These are phyloP conservation scores for Trichonephila clavata DNA, from an alignment of 1,140 invertebrate genomes.

Conservation along the genomic window DNA sequence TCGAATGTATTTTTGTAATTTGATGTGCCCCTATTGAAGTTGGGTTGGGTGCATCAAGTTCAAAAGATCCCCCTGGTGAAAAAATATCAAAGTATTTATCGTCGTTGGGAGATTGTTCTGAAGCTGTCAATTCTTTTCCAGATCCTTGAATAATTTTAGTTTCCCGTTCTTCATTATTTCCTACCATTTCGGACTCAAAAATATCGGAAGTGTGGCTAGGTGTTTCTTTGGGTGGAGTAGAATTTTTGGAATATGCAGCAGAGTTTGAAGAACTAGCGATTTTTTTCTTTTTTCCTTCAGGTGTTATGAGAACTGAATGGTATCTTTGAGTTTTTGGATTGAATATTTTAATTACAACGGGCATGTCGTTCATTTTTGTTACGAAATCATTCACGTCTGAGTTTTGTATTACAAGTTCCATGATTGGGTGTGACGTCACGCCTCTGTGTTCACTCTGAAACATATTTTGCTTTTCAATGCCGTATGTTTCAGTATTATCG, in stretches of 20 bases:
- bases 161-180: not conserved
- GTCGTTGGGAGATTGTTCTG: not conserved
- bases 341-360: not conserved
- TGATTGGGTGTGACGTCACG: not conserved
- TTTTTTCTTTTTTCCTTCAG: not conserved
- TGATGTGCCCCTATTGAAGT: not conserved
- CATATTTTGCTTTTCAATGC: not conserved
- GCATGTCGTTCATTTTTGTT: not conserved
- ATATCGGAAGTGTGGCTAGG: not conserved
- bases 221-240: not conserved
- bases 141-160: not conserved
- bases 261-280: not conserved
- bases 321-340: not conserved
- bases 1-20: not conserved
- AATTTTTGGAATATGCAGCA: not conserved
- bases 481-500: not conserved
- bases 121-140: not conserved
- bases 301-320: not conserved
- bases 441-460: not conserved
- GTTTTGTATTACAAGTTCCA: conserved; percentile 34
- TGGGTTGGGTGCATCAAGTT: no score
- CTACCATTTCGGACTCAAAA: not conserved
- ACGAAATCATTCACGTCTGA: conserved; percentile 7
- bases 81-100: not conserved
- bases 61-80: not conserved